Evolutionary conservation across 2,113 vertebrate species (phyloP), one percentile per base, ranked within the genome.

Genomic region (Cheilinus undulatus): DNA sequence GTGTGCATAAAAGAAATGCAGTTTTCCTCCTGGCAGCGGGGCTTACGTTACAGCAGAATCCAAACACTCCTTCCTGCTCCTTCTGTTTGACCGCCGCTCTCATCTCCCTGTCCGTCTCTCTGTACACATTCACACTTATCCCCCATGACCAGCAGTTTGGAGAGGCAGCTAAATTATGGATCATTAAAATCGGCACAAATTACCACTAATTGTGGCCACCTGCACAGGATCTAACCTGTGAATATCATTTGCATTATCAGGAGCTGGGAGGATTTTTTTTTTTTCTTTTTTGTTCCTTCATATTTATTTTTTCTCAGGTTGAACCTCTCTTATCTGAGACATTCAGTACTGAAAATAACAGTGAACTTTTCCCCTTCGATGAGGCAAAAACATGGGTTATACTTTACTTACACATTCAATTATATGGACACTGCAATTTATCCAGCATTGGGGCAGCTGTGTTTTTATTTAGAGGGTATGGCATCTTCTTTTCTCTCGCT

Each of bases 171-270:
- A 92, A 95, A 95, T 93, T 93, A 78, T 64, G 89, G 91, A 93
- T 92, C 92, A 91, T 93, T 94, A 89, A 82, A 91, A 89, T 90
- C 80, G 88, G 90, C 93, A 93, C 90, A 95, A 94, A 96, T 93
- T 71, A 36, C 86, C 93, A 84, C 92, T 95, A 95, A 93, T 94
- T 95, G 95, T 94, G 90, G 93, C 91, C 92, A 95, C 90, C 95
- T 96, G 95, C 91, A 90, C 79, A 85, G 82, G 92, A 90, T 93
- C 92, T 92, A 93, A 92, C 92, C 90, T 89, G 89, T 93, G 89
- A 88, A 93, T 94, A 84, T 89, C 82, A 92, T 92, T 91, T 89
- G 83, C 89, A 89, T 93, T 86, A 91, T 90, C 81, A 91, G 85
- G 84, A 86, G 34, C 58, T 26, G 36, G 22, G 38, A 71, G 60